Evolutionary conservation across 1,140 invertebrate species (phyloP), one percentile per base, ranked within the genome.

Genomic region (Bombus huntii): DNA sequence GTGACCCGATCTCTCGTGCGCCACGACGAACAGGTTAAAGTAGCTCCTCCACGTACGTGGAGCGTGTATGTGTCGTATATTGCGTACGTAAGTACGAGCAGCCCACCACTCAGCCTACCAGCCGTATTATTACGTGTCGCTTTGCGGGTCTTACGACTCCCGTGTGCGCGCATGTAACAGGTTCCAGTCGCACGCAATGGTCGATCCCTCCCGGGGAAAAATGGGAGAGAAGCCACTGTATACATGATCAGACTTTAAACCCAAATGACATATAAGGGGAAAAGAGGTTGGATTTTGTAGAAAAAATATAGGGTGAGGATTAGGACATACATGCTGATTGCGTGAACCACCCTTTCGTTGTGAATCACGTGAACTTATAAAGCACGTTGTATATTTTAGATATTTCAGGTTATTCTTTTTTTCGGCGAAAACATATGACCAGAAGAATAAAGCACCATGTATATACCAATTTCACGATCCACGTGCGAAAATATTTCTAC

Each of bases 11-110:
- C 88, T 87, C 86, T 44, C 37, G 34, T 28, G 84, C 31, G 15
- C 70, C 53, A 39, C 78, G 76, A 65, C 76, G 86, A 89, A 89
- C 87, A 88, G 88, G 87, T 88, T 89, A 88, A 88, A 57, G 83
- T 86, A 87, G 79, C 83, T 86, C 73, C 77, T 76, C 57, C 53
- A 18, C 28, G 59, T 62, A n/a, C 59, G 28, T 42, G 62, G 13
- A 18, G 47, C 34, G 66, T 68, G 22, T 25, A 37, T 66, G 31
- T 18, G 31, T 62, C 25, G 59, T 62, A 62, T n/a, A 18, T 31
- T 37, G 18, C 15, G 31, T 68, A 68, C 18, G 31, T 68, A 39
- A 37, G 37, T 71, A 39, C 71, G 68, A 62, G 28, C 72, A 44
- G 34, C 78, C 79, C 74, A 75, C 73, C 81, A 37, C 62, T 66